Base-by-base conservation (phyloP, 2,888 invertebrate genomes). In the Eucriotettix oculatus region DNA sequence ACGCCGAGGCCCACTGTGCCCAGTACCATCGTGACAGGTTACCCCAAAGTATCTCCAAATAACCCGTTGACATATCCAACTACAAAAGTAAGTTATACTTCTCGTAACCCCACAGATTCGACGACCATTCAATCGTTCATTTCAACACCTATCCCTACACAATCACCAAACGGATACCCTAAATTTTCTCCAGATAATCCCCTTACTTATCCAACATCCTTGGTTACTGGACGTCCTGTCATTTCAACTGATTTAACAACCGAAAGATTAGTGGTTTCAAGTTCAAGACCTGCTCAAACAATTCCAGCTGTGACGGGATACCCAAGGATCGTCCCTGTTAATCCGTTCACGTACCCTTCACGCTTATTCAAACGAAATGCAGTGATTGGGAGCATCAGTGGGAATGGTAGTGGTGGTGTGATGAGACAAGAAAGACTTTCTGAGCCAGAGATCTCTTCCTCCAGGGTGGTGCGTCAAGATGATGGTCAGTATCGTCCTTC, bases 291-390 rank as follows among this genome's bases (percentile, higher is more conserved):
- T 16, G 41, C 42, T 14, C 29, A 17, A 29, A 58, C 58, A 5
- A 16, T 54, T 10, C 16, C 52, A 10, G 52, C 40, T 17, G 14
- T 44, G 9, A 52, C 41, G 16, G 60, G 60, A 16, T 60, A 60
- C 29, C 52, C 56, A 3, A 57, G 57, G 14, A 42, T 17, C 16
- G 14, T 52, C 1, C 57, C 60, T 12, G 10, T 16, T 12, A 56
- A 16, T 11, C 56, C 40, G 11, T 53, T 60, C 17, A 60, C 60
- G 16, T 60, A 60, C 42, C 57, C 60, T 5, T 12, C 56, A 17
- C 48, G 29, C 29, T 29, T 29, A 29, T 29, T 29, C 29, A 29
- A 29, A 29, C 29, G 29, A 29, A 29, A 29, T 29, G 29, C 29
- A 29, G 29, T 29, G 29, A 29, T 29, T 29, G 29, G 29, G 29